Base-by-base conservation (phyloP, 2,797 vertebrate species). In the Diplodus puntazzo region DNA sequence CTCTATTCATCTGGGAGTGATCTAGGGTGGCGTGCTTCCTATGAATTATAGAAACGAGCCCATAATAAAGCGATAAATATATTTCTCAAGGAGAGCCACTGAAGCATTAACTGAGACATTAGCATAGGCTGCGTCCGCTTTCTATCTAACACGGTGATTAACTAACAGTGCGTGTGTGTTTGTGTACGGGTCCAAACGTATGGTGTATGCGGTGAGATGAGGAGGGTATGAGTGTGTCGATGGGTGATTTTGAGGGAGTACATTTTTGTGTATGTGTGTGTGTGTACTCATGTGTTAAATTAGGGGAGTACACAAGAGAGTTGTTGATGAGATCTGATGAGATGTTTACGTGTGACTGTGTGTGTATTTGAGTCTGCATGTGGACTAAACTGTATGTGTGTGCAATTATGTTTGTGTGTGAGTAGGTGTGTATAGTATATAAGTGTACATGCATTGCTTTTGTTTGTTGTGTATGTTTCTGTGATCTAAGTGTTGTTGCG, bases 31-130 rank as follows among this genome's bases (percentile, higher is more conserved):
- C 72, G 39, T 55, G 81, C 85, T 81, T 88, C 80, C 88, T 92
- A 89, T 93, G 93, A 94, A 91, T 93, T 90, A 94, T 89, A 93
- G 83, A 90, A 90, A 93, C 69, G 11, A 86, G 83, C 48, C 77
- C 82, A 85, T 91, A 92, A 91, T 92, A 89, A 87, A 87, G 87
- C 78, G 52, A 91, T 92, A 92, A 92, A 92, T 89, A 91, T 90
- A 85, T 86, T 92, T 92, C 70, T 90, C 87, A 88, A 87, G 76
- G 89, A 91, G 89, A 89, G 81, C 83, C 79, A 80, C 69, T 23
- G 58, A 87, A 80, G 83, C 88, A 88, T 88, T 89, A 89, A 84
- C 80, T 42, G 54, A 78, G 77, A 80, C 82, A 90, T 89, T 91
- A 86, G 88, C 79, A 90, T 89, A 80, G 75, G 45, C 74, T 70